phyloP scores from a whole-genome alignment of 2,113 vertebrate genomes.

The Elgaria multicarinata region DNA sequence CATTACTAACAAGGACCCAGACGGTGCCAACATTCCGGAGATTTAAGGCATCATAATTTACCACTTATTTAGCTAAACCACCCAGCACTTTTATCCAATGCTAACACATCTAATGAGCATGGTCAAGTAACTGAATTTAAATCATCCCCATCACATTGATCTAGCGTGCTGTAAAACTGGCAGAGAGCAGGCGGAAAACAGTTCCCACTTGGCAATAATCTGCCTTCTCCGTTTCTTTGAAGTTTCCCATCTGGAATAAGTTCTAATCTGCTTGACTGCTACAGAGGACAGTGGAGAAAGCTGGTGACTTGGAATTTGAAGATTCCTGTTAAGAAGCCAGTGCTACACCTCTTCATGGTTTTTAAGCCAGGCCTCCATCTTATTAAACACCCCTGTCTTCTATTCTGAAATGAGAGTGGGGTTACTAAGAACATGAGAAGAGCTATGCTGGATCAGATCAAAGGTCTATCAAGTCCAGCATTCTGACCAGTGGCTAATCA shows the following conservation, averaged over 20 bases:
- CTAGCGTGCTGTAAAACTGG: neutral
- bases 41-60: slow-evolving; percentile 26
- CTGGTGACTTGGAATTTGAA: neutral
- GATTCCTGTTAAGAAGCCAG: neutral
- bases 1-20: slow-evolving; percentile 1
- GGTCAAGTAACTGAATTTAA: slow-evolving; percentile 8
- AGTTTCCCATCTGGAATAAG: neutral
- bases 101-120: slow-evolving; percentile 15
- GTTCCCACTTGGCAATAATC: neutral
- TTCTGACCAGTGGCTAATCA: too few species aligned
- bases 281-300: neutral
- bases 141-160: slow-evolving; percentile 3
- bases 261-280: neutral
- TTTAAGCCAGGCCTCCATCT: neutral
- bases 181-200: neutral
- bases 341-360: neutral
- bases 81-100: neutral
- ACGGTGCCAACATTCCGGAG: neutral
- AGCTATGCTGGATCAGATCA: too few species aligned
- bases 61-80: slow-evolving; percentile 4
- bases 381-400: neutral
- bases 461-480: too few species aligned
- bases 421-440: neutral
- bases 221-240: neutral
- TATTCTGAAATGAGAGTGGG: neutral